Base-by-base conservation (phyloP, 2,113 vertebrate species). In the Vidua chalybeata region DNA sequence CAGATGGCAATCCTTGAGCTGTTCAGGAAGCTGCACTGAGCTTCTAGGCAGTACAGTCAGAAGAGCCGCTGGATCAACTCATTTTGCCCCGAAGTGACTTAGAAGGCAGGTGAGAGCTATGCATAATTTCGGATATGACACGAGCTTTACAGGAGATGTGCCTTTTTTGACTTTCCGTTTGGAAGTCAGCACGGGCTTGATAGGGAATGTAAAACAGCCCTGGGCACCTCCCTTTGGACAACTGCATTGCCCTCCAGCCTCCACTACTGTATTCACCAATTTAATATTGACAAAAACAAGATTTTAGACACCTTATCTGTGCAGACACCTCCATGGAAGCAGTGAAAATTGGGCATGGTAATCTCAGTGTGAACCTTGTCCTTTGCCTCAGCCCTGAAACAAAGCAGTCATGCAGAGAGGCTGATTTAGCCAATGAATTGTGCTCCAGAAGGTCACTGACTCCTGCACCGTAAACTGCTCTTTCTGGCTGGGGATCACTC, bases 1-100 rank as follows among this genome's bases (percentile, higher is more conserved):
- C 0, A 0, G 20, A 26, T 61, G 51, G 37, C 48, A 41, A 4
- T 33, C 6, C 46, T 3, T 23, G 61, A 13, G 3, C 8, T 61
- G 3, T 28, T 78, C 61, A 31, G 64, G 54, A 56, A 64, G 30
- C 46, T 69, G 49, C 71, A 26, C 75, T 43, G 31, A 89, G 41
- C n/a, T 93, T n/a, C 61, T 71, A 43, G 67, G n/a, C 23, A 27
- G 28, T 59, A 66, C 15, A 48, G 66, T 37, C 3, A 1, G 46
- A 62, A 79, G n/a, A 78, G 20, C 23, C 6, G 3, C 41, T 75
- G 43, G 4, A 75, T 33, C 67, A 52, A 27, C 14, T 89, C 21
- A 5, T 1, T 35, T 88, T 78, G 30, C n/a, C 11, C 20, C 39
- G 5, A 71, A 69, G 58, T 49, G 62, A 22, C 43, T 61, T 27